A percentile compares a stretch with the other conserved stretches of the same genome.
Conservation (phyloP, 1,140 invertebrate genomes). For the Pomacea maculata region DNA sequence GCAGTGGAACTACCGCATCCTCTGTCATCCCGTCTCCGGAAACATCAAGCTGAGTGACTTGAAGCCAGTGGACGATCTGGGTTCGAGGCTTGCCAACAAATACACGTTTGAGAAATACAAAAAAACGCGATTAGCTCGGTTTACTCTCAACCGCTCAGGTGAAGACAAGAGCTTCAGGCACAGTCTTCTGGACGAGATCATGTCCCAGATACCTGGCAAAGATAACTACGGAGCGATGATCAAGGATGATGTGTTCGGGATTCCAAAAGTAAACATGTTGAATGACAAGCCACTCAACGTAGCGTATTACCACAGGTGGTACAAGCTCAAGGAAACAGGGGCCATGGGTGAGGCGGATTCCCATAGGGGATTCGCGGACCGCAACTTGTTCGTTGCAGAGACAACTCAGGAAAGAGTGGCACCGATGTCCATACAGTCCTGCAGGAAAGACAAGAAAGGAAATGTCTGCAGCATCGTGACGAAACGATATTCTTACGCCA, state of each 20-base stretch:
- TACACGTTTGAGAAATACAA: constrained; percentile 21
- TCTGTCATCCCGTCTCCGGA: constrained; percentile 49
- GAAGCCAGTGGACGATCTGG: constrained; percentile 24
- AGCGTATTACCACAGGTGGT: constrained; percentile 48
- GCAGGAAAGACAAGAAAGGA: constrained; percentile 16
- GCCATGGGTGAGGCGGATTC: constrained; percentile 42
- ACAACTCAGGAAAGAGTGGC: constrained; percentile 43
- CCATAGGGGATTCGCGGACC: constrained; percentile 50
- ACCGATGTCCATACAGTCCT: constrained; percentile 15
- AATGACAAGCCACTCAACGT: constrained; percentile 38
- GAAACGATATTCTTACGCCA: constrained; percentile 42
- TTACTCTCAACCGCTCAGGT: constrained; percentile 19
- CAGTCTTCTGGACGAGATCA: constrained; percentile 44
- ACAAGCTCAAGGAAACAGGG: constrained; percentile 30
- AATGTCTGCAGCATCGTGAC: constrained; percentile 22
- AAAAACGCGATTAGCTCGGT: constrained; percentile 30
- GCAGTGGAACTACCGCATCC: constrained; percentile 59
- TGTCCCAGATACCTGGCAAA: constrained; percentile 54
- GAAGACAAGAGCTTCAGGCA: constrained; percentile 1
- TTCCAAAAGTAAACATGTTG: neutral
- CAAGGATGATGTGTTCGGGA: constrained; percentile 40
- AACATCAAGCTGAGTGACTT: constrained; percentile 19
- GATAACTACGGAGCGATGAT: constrained; percentile 51
- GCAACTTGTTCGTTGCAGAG: constrained; percentile 45
- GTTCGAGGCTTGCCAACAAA: constrained; percentile 15